Evolutionary conservation across 1,140 invertebrate genomes (phyloP).

Genomic region (Subanguina moxae): DNA sequence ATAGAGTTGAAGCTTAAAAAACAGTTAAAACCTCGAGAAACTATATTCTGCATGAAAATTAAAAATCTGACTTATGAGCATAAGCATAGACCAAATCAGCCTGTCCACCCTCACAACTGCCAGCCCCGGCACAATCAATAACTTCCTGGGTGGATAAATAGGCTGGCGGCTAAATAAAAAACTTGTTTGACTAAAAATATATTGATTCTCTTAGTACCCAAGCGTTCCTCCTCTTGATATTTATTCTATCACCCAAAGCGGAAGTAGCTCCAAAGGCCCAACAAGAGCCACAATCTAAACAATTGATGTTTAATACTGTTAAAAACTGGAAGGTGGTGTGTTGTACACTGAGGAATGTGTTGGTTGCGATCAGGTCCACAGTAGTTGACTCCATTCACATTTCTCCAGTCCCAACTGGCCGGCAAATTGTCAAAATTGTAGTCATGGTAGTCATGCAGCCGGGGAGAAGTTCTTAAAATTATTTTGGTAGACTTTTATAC

Average conservation of each 20-base stretch:
- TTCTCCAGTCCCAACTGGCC: conserved; percentile 62
- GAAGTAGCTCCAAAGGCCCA: conserved; percentile 61
- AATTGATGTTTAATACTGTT: conserved; percentile 16
- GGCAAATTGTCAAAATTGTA: conserved; percentile 56
- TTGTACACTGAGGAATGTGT: conserved; percentile 56
- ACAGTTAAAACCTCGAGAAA: too few relatives aligned
- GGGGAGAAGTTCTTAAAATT: conserved; percentile 21
- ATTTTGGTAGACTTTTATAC: background rate
- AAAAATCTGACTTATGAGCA: conserved; percentile 40
- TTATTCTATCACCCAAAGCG: conserved; percentile 63
- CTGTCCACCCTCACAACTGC: conserved; percentile 61
- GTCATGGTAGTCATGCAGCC: conserved; percentile 35
- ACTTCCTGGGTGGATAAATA: conserved; percentile 61
- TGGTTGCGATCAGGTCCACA: conserved; percentile 62
- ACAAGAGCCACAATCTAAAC: conserved; percentile 64
- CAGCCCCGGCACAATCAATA: conserved; percentile 62
- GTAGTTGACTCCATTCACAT: conserved; percentile 62
- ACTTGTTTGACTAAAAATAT: background rate
- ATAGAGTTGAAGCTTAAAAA: too few relatives aligned
- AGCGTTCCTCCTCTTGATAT: conserved; percentile 62
- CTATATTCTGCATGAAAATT: too few relatives aligned
- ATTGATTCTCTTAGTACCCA: conserved; percentile 58
- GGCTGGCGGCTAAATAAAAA: conserved; percentile 55
- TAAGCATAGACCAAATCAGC: conserved; percentile 61
- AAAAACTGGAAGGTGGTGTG: conserved; percentile 10